Evolutionary conservation across 1,140 invertebrate species (phyloP).

Genomic region (Odontomachus brunneus): DNA sequence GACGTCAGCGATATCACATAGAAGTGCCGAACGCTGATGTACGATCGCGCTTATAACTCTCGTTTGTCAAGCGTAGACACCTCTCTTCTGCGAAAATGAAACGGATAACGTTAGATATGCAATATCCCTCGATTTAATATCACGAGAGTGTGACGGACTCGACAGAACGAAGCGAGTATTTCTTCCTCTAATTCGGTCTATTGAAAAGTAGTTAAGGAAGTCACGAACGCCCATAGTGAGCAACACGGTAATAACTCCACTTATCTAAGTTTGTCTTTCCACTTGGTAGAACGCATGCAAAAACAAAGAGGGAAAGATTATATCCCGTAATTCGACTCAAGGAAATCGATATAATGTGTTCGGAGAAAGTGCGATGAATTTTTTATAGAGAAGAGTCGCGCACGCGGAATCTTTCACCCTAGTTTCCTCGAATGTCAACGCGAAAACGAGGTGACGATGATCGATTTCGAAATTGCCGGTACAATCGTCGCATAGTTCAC

Average conservation of each 20-base stretch:
- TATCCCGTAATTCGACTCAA: not conserved
- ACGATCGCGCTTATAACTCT: constrained; percentile 50
- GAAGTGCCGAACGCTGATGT: constrained; percentile 33
- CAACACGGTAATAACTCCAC: not conserved
- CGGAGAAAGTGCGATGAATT: not conserved
- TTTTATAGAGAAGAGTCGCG: not conserved
- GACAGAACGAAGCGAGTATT: not conserved
- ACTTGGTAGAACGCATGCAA: not conserved
- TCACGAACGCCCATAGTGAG: not conserved
- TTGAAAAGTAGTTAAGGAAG: not conserved
- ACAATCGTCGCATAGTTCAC: constrained; percentile 39
- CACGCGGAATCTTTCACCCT: not conserved
- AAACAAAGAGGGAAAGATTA: not conserved
- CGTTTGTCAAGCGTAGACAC: constrained; percentile 45
- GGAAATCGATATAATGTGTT: constrained; percentile 5
- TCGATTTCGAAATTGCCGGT: constrained; percentile 60
- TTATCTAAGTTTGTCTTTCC: constrained; percentile 6
- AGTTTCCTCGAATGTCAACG: not conserved
- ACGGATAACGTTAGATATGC: constrained; percentile 47
- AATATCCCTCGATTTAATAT: constrained; percentile 45
- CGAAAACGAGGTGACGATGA: constrained; percentile 53
- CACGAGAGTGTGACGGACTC: not conserved
- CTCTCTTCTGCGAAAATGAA: constrained; percentile 21
- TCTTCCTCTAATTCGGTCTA: not conserved
- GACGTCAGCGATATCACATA: constrained; percentile 48